A percentile compares a stretch with the other conserved stretches of the same genome.
phyloP scores from a whole-genome alignment of 2,888 invertebrate species.

The Trypoxylon attenuatum region DNA sequence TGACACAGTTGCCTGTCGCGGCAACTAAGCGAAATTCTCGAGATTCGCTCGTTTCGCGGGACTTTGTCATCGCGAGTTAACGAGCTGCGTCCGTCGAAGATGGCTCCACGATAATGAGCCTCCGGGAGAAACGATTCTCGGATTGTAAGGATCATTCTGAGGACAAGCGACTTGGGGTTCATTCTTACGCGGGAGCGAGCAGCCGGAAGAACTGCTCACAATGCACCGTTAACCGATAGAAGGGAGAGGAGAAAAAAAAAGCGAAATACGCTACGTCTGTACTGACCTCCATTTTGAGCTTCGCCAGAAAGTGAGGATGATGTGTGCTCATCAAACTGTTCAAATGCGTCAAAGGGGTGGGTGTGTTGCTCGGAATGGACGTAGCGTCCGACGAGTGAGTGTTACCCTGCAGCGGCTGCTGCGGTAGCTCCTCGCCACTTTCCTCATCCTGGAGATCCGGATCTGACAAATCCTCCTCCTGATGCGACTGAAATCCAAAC shows the following conservation, averaged over 20 bases:
- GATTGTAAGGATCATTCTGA: no score
- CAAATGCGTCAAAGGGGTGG: slow-evolving; percentile 73
- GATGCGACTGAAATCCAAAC: slow-evolving; percentile 76
- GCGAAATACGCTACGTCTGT: neutral
- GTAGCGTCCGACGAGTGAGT: slow-evolving; percentile 63
- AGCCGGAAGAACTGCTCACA: no score
- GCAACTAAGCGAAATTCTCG: no score
- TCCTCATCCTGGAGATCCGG: slow-evolving; percentile 77
- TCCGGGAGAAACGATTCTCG: neutral
- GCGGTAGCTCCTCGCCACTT: slow-evolving; percentile 74
- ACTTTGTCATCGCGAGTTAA: no score
- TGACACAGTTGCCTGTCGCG: no score
- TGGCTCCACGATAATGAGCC: no score
- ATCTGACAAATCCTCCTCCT: slow-evolving; percentile 77
- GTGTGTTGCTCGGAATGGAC: slow-evolving; percentile 59
- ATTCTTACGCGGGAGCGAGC: no score
- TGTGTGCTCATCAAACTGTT: slow-evolving; percentile 78
- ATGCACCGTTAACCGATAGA: no score
- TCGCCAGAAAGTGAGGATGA: slow-evolving; percentile 76
- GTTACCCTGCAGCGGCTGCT: slow-evolving; percentile 67
- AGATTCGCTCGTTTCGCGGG: no score
- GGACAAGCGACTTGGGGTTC: no score
- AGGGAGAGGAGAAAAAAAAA: neutral
- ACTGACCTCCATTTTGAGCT: slow-evolving; percentile 71
- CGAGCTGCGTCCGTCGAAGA: no score